Base-by-base conservation (phyloP, 2,113 vertebrate species). In the Recurvirostra avosetta region DNA sequence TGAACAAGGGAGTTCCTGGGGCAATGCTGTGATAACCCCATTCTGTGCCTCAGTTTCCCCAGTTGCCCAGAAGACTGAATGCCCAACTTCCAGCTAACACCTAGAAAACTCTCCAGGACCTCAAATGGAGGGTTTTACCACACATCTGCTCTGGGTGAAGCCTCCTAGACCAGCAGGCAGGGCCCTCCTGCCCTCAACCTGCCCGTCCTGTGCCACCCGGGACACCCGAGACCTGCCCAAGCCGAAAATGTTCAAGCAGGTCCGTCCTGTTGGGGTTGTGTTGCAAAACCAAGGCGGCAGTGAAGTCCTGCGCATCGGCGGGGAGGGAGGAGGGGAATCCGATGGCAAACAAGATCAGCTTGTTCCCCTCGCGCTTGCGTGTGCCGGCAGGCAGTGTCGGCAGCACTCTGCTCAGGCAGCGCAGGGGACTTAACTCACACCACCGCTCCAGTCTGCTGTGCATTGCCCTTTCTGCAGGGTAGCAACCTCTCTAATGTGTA, bases 281-380 rank as follows among this genome's bases (percentile, higher is more conserved):
- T 96, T 96, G 96, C 95, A 94, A 93, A 96, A 97, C 38, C 68
- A 6, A 90, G 74, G 82, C 43, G 10, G 68, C 15, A 66, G 78
- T 6, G 21, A 88, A 63, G 92, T 27, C 61, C 50, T 84, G 86
- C 32, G 6, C 36, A 23, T 18, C 7, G 2, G 36, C 3, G 1
- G 52, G 52, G 43, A 67, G 66, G 94, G 94, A 92, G 92, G 96
- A 86, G 95, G 59, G 75, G 79, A 86, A 56, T 41, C 8, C 4
- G 74, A 27, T 1, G 27, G 65, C 65, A 90, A 95, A 96, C 94
- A 55, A 74, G 96, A 77, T 55, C 79, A 71, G 88, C 90, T 75
- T 1, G 36, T 92, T 97, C 63, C 62, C 40, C 66, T 66, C 5
- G 2, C 2, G 38, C 74, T 19, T 47, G 90, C 52, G 1, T 92